These are phyloP conservation scores for Teleiodes luculella DNA, from an alignment of 2,888 invertebrate species.

Conservation along the genomic window DNA sequence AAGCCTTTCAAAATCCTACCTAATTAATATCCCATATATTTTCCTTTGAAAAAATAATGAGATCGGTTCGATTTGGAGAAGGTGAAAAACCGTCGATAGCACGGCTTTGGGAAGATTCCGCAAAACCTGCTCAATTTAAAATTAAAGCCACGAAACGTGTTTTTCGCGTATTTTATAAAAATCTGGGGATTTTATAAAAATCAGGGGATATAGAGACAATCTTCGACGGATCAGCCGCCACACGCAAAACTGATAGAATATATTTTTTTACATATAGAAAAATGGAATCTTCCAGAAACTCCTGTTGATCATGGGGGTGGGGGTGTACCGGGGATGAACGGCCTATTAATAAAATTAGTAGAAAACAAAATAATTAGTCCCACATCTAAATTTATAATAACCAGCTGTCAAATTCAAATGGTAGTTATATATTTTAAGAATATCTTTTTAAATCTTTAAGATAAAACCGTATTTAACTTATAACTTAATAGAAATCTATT, in stretches of 20 bases:
- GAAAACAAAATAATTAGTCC: no score
- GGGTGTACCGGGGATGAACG: not conserved
- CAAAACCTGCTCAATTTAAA: slow-evolving; percentile 78
- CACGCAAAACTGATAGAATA: slow-evolving; percentile 30
- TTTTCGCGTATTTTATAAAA: slow-evolving; percentile 78
- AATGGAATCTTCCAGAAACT: slow-evolving; percentile 22
- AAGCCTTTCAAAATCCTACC: slow-evolving; percentile 41
- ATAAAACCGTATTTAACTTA: no score
- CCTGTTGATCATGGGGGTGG: not conserved
- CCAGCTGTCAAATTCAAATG: no score
- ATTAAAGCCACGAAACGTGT: slow-evolving; percentile 80
- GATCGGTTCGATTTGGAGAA: slow-evolving; percentile 49
- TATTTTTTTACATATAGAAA: slow-evolving; percentile 27
- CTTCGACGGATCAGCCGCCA: slow-evolving; percentile 62
- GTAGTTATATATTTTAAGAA: no score
- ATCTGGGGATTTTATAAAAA: slow-evolving; percentile 45
- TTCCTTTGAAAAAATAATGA: slow-evolving; percentile 50
- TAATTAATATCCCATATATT: slow-evolving; percentile 68
- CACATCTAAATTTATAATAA: no score
- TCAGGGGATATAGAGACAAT: slow-evolving; percentile 58
- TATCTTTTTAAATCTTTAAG: no score
- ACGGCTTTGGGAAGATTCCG: slow-evolving; percentile 72
- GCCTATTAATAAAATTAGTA: no score
- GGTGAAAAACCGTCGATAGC: slow-evolving; percentile 56
- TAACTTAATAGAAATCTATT: no score